phyloP scores from a whole-genome alignment of 1,140 invertebrate species.

The Drosophila grimshawi region DNA sequence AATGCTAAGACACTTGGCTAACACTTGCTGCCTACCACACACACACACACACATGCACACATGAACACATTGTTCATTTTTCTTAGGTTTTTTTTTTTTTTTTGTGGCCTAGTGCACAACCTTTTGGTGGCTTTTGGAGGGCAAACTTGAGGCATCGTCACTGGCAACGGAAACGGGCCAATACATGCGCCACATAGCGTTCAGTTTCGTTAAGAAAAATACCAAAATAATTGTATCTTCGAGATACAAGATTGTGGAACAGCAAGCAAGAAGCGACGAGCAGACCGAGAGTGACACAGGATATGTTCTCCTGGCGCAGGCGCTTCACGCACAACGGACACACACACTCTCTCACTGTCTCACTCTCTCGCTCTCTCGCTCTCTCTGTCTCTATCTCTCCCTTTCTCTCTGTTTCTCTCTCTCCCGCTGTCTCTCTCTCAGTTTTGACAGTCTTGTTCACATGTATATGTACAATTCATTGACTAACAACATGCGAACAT shows the following conservation, averaged over 20 bases:
- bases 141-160: constrained; percentile 56
- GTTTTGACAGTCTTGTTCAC: constrained; percentile 6
- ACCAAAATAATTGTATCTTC: constrained; percentile 41
- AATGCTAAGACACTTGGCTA: constrained; percentile 30
- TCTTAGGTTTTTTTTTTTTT: constrained; percentile 13
- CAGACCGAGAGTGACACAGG: constrained; percentile 1
- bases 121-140: constrained; percentile 77
- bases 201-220: constrained; percentile 65
- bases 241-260: constrained; percentile 28
- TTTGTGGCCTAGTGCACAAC: constrained; percentile 59
- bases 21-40: constrained; percentile 15
- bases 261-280: neutral
- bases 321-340: constrained; percentile 2
- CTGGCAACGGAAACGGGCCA: neutral
- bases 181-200: constrained; percentile 15
- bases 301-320: constrained; percentile 24
- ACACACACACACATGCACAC: constrained; percentile 19
- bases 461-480: constrained; percentile 74
- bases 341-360: constrained; percentile 2
- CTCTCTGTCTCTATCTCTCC: neutral
- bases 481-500: constrained; percentile 72
- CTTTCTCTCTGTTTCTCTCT: neutral
- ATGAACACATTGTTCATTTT: neutral
- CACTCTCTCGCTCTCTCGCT: neutral
- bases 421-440: neutral